Conservation (phyloP, 2,797 vertebrate genomes). For the Erethizon dorsatum region DNA sequence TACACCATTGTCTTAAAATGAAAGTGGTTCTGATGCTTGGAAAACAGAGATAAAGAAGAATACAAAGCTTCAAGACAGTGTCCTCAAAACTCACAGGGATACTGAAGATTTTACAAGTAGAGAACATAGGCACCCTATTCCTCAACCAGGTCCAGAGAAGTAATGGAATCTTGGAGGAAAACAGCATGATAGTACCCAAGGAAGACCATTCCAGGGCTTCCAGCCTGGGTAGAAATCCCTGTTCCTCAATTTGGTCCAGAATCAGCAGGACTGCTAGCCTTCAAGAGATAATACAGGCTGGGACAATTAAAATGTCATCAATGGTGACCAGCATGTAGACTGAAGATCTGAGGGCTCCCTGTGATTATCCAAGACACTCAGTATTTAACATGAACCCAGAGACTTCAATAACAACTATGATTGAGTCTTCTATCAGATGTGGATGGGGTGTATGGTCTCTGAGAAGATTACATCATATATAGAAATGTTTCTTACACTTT, state of each 20-base stretch:
- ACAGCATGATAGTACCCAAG: background rate
- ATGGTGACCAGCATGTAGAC: background rate
- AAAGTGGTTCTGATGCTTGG: constrained; percentile 16
- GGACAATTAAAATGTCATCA: background rate
- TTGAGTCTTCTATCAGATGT: constrained; percentile 56
- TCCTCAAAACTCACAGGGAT: constrained; percentile 19
- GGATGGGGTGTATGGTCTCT: background rate
- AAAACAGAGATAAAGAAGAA: constrained; percentile 44
- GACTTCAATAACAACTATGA: background rate
- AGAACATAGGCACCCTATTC: background rate
- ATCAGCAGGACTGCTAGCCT: background rate
- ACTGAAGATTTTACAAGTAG: constrained; percentile 7
- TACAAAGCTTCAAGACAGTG: constrained; percentile 24
- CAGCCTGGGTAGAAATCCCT: background rate
- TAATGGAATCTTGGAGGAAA: constrained; percentile 41
- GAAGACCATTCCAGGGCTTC: background rate
- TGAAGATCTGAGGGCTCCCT: background rate
- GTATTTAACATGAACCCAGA: constrained; percentile 7
- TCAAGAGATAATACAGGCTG: background rate
- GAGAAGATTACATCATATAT: constrained; percentile 14
- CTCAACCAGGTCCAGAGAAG: background rate
- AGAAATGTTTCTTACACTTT: constrained; percentile 3
- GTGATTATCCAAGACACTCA: background rate
- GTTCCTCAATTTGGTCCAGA: background rate
- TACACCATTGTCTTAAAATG: constrained; percentile 35